phyloP scores from a whole-genome alignment of 1,140 invertebrate genomes.

The Drosophila sp. region DNA sequence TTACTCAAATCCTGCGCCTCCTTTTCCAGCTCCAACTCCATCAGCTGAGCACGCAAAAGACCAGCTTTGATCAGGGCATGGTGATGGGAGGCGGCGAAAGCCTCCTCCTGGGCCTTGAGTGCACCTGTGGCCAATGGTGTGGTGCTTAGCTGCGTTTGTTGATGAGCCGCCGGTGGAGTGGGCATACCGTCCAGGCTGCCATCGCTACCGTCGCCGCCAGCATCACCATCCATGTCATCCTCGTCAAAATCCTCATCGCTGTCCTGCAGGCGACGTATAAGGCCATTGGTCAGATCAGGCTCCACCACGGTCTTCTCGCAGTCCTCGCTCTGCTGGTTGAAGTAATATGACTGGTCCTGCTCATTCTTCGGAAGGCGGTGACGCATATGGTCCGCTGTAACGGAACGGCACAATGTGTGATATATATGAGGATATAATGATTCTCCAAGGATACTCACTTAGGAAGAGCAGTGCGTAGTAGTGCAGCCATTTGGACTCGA shows the following conservation, averaged over 20 bases:
- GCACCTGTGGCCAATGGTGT: slow-evolving; percentile 67
- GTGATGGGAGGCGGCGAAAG: slow-evolving; percentile 55
- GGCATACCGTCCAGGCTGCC: slow-evolving; percentile 60
- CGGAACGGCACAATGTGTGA: not conserved
- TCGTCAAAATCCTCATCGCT: slow-evolving; percentile 82
- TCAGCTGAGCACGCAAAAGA: slow-evolving; percentile 58
- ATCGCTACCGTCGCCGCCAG: slow-evolving; percentile 64
- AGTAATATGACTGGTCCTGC: slow-evolving; percentile 79
- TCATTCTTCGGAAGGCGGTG: slow-evolving; percentile 80
- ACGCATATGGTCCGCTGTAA: slow-evolving; percentile 81
- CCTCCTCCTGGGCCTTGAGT: slow-evolving; percentile 64
- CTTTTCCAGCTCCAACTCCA: slow-evolving; percentile 70
- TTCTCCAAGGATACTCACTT: slow-evolving; percentile 60
- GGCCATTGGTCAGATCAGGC: slow-evolving; percentile 77
- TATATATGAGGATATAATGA: not conserved
- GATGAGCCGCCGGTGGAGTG: slow-evolving; percentile 77
- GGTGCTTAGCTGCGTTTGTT: slow-evolving; percentile 70
- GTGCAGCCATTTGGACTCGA: slow-evolving; percentile 83
- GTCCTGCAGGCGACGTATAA: slow-evolving; percentile 78
- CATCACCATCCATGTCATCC: slow-evolving; percentile 69
- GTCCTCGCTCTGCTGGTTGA: slow-evolving; percentile 79
- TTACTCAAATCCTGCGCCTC: slow-evolving; percentile 79
- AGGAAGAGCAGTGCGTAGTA: slow-evolving; percentile 82
- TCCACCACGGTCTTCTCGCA: slow-evolving; percentile 82
- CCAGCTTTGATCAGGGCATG: slow-evolving; percentile 68